Conservation (phyloP, 2,888 invertebrate genomes). For the Branchellion lobata region DNA sequence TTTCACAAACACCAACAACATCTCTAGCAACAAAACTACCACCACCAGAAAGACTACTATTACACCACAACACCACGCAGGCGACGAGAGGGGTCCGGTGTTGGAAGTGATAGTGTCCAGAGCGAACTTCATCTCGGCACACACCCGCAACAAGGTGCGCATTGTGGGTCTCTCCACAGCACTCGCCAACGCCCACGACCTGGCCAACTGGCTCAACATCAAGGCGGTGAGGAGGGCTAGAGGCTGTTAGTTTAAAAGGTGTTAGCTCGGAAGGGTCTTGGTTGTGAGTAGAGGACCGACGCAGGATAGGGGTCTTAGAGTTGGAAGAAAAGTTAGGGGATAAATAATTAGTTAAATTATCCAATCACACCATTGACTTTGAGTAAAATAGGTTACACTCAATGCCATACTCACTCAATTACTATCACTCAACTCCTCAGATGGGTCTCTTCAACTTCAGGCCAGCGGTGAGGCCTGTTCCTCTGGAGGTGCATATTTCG, state of each 20-base stretch:
- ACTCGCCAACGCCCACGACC: slow-evolving; percentile 91
- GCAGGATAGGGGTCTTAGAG: no score
- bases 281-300: no score
- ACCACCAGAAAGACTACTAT: no score
- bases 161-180: slow-evolving; percentile 95
- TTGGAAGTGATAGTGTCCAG: slow-evolving; percentile 96
- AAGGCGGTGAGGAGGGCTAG: slow-evolving; percentile 50
- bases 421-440: slow-evolving; percentile 58
- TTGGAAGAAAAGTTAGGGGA: no score
- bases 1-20: no score
- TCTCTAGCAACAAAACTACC: no score
- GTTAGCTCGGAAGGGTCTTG: no score
- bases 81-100: slow-evolving; percentile 68
- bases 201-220: slow-evolving; percentile 94
- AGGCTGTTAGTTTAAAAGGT: neutral
- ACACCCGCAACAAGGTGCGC: slow-evolving; percentile 78
- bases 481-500: slow-evolving; percentile 86
- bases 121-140: slow-evolving; percentile 90
- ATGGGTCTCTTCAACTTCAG: slow-evolving; percentile 95
- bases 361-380: no score
- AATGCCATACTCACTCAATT: no score
- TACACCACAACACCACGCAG: slow-evolving; percentile 58
- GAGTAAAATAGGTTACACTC: no score
- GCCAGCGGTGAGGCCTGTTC: slow-evolving; percentile 95
- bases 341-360: neutral